Evolutionary conservation across 2,888 invertebrate species (phyloP), one percentile per base, ranked within the genome.

Genomic region (Eupithecia subfuscata): DNA sequence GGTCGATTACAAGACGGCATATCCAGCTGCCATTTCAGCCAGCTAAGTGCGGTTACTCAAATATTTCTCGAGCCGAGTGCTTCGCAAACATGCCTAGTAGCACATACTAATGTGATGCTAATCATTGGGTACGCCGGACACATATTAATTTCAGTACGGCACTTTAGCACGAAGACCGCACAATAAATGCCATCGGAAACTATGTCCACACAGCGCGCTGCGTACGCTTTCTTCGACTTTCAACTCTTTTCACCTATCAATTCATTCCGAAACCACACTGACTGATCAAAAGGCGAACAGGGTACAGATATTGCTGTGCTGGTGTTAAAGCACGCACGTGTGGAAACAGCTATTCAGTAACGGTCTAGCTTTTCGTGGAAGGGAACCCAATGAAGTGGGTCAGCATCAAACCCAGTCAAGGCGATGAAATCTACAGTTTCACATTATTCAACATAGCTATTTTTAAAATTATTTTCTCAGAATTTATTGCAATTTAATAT

Each of bases 31-130:
- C 82, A 84, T 88, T 87, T 85, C 83, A 87, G 85, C 83, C 82
- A 79, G 80, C 79, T 82, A 85, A 88, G 86, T 87, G 87, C 89
- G 88, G 89, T 90, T 91, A 89, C 82, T 87, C 88, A 91, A 91
- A 91, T 90, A 91, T 89, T 90, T 91, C 87, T 88, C 83, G 83
- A 88, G 84, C 83, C 82, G 83, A 91, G 89, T 89, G 88, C 87
- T 89, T 83, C 85, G 87, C 89, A 90, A 92, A 91, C 89, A 90
- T 83, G 85, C 83, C 86, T 86, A 86, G 88, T 85, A 87, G 86
- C 85, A 90, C 92, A 92, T 92, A 92, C 91, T 91, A 93, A 93
- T 93, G 92, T 79, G 86, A 92, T 92, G 93, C 91, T 92, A 92
- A 92, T 91, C 85, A 90, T 88, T 90, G 79, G 78, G 79, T 80